Conservation (phyloP, 2,888 invertebrate species). For the Hyppa rectilinea region DNA sequence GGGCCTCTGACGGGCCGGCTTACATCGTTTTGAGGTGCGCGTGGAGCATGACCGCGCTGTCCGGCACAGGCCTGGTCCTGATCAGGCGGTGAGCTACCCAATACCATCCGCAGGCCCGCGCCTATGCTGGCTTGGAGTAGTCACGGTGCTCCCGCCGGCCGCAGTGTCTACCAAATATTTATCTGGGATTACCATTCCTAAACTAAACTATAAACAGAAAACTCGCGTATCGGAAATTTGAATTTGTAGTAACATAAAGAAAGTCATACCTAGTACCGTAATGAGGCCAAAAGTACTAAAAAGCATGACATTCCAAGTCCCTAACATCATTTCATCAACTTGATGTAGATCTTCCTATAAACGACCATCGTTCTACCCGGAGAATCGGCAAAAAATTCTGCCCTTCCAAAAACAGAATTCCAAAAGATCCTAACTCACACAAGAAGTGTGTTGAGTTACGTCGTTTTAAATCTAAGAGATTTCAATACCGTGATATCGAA, state of each 20-base stretch:
- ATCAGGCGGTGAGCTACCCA: too few species aligned
- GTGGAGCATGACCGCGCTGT: too few species aligned
- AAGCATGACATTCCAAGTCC: neutral
- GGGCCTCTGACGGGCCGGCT: too few species aligned
- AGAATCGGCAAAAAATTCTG: constrained; percentile 13
- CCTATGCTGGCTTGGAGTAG: too few species aligned
- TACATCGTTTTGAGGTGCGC: too few species aligned
- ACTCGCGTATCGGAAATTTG: neutral
- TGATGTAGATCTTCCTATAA: neutral
- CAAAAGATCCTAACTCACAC: constrained; percentile 18
- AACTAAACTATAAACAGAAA: too few species aligned
- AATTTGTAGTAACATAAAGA: too few species aligned
- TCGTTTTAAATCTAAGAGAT: constrained; percentile 26
- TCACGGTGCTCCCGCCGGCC: too few species aligned
- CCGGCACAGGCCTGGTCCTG: too few species aligned
- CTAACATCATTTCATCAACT: constrained; percentile 5
- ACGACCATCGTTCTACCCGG: neutral
- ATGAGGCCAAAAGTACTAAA: neutral
- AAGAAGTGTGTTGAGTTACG: neutral
- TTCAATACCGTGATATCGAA: constrained; percentile 40
- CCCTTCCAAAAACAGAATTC: neutral
- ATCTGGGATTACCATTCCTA: too few species aligned
- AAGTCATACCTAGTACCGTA: neutral
- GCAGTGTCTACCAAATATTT: too few species aligned
- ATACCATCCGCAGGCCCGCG: too few species aligned